Conservation (phyloP, 2,888 invertebrate genomes). For the Timema podura region DNA sequence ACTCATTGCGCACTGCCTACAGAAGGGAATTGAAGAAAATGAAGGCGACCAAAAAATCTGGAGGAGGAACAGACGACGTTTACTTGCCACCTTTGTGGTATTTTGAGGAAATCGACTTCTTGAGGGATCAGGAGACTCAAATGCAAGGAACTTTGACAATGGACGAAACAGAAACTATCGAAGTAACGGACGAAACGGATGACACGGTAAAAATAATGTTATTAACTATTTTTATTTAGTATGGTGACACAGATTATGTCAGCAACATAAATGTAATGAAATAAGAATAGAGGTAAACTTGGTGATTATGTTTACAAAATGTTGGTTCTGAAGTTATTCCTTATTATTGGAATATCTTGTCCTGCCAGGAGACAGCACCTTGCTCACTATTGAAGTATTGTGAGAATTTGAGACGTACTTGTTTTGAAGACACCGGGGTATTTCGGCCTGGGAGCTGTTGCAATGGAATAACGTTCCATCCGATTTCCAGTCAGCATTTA, state of each 20-base stretch:
- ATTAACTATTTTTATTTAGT: background rate
- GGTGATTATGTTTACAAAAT: too few species aligned
- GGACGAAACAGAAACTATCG: background rate
- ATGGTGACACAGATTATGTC: background rate
- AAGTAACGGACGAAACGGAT: constrained; percentile 1
- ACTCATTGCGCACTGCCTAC: constrained; percentile 34
- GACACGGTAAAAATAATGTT: constrained; percentile 2
- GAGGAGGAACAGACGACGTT: constrained; percentile 19
- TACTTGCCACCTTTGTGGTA: constrained; percentile 20
- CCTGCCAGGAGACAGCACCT: too few species aligned
- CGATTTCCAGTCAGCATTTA: too few species aligned
- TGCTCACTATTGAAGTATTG: too few species aligned
- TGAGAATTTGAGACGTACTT: too few species aligned
- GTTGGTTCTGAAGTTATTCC: too few species aligned
- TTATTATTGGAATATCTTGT: too few species aligned
- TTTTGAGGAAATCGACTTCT: constrained; percentile 8
- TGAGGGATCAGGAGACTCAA: constrained; percentile 1
- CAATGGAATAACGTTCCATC: too few species aligned
- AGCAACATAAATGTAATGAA: too few species aligned
- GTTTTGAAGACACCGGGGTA: too few species aligned
- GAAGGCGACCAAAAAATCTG: constrained; percentile 24
- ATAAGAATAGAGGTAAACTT: too few species aligned
- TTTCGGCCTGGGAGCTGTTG: too few species aligned
- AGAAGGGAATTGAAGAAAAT: constrained; percentile 36
- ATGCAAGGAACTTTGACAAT: constrained; percentile 2